These are phyloP conservation scores for Rambutsinella grinnellia DNA, from an alignment of 2,888 invertebrate species.

Conservation along the genomic window DNA sequence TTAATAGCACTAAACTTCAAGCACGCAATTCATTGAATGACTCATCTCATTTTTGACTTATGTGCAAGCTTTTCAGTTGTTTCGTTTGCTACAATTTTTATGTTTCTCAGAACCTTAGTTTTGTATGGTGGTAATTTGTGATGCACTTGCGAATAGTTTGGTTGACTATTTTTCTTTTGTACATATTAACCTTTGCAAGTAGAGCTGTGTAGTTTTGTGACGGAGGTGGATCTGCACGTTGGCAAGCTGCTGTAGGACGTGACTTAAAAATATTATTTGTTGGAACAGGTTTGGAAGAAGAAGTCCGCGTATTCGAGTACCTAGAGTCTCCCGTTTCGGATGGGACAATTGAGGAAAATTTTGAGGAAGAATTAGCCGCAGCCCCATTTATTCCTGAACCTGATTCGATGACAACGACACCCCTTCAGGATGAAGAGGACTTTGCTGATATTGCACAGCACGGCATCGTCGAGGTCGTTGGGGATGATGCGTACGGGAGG, in stretches of 20 bases:
- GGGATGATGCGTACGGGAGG: constrained; percentile 86
- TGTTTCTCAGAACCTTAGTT: not conserved
- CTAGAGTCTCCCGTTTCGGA: constrained; percentile 83
- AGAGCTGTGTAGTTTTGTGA: not conserved
- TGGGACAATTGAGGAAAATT: constrained; percentile 91
- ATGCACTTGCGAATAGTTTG: constrained; percentile 22
- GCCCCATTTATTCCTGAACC: constrained; percentile 70
- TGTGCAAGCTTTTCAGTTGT: not conserved
- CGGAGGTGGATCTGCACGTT: not conserved
- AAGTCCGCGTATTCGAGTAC: constrained; percentile 69
- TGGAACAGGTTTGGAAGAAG: constrained; percentile 50
- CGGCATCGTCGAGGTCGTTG: constrained; percentile 87
- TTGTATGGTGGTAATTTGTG: constrained; percentile 3
- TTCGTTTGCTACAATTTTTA: not conserved
- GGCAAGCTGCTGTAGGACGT: not conserved
- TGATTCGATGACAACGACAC: constrained; percentile 59
- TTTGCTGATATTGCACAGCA: constrained; percentile 80
- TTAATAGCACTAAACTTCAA: no score
- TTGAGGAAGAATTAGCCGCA: constrained; percentile 86
- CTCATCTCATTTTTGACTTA: no score
- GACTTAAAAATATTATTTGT: not conserved
- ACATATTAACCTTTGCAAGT: not conserved
- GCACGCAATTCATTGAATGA: no score
- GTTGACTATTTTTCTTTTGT: constrained; percentile 3
- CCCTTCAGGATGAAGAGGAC: constrained; percentile 71